phyloP scores from a whole-genome alignment of 1,140 invertebrate species.

The Daktulosphaira vitifoliae region DNA sequence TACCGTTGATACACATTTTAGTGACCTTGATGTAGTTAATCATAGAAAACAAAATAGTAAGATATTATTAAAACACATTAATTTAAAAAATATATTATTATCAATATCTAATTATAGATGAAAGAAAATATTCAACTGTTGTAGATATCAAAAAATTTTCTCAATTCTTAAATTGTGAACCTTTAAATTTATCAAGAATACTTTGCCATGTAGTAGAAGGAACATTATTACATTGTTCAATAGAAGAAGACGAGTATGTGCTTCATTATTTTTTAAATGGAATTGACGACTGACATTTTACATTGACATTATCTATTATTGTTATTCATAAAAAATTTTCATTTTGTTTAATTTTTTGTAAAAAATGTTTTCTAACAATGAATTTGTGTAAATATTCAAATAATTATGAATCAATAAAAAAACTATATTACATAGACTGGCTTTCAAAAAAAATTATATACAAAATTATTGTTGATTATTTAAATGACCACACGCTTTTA shows the following conservation, averaged over 20 bases:
- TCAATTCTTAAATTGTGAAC: conserved; percentile 51
- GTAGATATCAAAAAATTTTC: conserved; percentile 51
- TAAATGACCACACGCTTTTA: too few relatives aligned
- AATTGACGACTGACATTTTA: conserved; percentile 35
- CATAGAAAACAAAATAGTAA: background rate
- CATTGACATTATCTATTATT: too few relatives aligned
- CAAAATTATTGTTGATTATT: too few relatives aligned
- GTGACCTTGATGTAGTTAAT: background rate
- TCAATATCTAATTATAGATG: background rate
- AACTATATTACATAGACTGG: too few relatives aligned
- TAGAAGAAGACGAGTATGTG: conserved; percentile 51
- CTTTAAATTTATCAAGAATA: conserved; percentile 50
- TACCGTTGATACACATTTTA: conserved; percentile 26
- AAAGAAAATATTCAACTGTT: conserved; percentile 41
- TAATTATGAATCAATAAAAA: too few relatives aligned
- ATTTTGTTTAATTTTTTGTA: too few relatives aligned
- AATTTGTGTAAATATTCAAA: too few relatives aligned
- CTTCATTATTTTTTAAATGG: conserved; percentile 55
- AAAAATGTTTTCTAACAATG: too few relatives aligned
- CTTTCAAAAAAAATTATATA: too few relatives aligned
- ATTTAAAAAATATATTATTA: too few relatives aligned
- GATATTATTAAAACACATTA: too few relatives aligned
- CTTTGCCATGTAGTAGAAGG: conserved; percentile 52
- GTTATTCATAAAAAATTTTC: too few relatives aligned
- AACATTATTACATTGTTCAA: conserved; percentile 49